These are phyloP conservation scores for Ectropis crepuscularia DNA, from an alignment of 2,888 invertebrate species.

Conservation along the genomic window DNA sequence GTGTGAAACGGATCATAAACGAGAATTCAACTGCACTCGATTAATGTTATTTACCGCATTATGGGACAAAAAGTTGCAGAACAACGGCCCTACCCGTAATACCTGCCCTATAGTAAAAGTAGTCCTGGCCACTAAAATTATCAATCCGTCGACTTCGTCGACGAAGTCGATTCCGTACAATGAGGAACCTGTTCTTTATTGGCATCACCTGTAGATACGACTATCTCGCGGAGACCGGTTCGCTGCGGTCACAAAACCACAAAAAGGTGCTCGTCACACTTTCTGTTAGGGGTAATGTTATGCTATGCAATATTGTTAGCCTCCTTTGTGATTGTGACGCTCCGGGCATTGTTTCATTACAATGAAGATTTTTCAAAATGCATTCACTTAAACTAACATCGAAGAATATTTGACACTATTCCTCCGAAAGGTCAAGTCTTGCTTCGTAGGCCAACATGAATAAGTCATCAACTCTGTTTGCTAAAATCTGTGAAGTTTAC, in stretches of 20 bases:
- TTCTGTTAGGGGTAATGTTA: slow-evolving; percentile 50
- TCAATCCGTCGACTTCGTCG: slow-evolving; percentile 35
- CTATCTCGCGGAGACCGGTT: slow-evolving; percentile 69
- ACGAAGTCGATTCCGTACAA: slow-evolving; percentile 56
- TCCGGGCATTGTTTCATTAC: slow-evolving; percentile 20
- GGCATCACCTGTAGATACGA: slow-evolving; percentile 68
- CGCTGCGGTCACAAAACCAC: slow-evolving; percentile 67
- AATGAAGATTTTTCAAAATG: slow-evolving; percentile 13
- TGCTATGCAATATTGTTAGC: slow-evolving; percentile 37
- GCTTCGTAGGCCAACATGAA: slow-evolving; percentile 1
- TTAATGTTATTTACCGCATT: slow-evolving; percentile 26
- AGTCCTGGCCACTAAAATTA: slow-evolving; percentile 45
- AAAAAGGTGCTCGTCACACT: slow-evolving; percentile 65
- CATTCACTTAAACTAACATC: not conserved
- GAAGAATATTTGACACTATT: not conserved
- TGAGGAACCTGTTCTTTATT: slow-evolving; percentile 67
- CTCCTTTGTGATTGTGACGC: slow-evolving; percentile 29
- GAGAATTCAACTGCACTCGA: slow-evolving; percentile 15
- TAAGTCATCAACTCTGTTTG: slow-evolving; percentile 13
- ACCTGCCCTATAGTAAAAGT: slow-evolving; percentile 56
- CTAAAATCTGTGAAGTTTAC: slow-evolving; percentile 5
- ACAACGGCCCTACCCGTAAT: slow-evolving; percentile 32
- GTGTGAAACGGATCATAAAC: slow-evolving; percentile 17
- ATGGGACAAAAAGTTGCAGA: slow-evolving; percentile 35
- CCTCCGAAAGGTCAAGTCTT: not conserved